phyloP scores from a whole-genome alignment of 2,797 vertebrate species.

The Micromesistius poutassou region DNA sequence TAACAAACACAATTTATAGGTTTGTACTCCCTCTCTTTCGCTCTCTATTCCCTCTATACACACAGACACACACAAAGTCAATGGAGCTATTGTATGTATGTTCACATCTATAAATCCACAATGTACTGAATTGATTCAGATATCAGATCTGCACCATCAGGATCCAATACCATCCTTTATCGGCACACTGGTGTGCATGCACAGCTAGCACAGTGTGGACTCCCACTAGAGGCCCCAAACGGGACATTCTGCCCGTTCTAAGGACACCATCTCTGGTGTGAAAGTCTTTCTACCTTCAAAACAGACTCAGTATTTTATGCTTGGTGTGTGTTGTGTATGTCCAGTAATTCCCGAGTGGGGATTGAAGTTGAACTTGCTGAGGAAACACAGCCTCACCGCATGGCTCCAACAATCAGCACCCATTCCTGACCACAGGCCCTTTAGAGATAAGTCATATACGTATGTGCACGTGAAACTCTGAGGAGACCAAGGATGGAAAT shows the following conservation, averaged over 20 bases:
- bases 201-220: slow-evolving; percentile 41
- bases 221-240: too few relatives aligned
- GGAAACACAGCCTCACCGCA: slow-evolving; percentile 56
- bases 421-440: slow-evolving; percentile 38
- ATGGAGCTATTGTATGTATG: slow-evolving; percentile 11
- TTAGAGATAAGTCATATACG: slow-evolving; percentile 20
- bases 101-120: slow-evolving; percentile 40
- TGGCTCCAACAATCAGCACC: slow-evolving; percentile 40
- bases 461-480: neutral
- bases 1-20: neutral
- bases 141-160: slow-evolving; percentile 41
- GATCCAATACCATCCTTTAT: slow-evolving; percentile 31
- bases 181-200: slow-evolving; percentile 39
- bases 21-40: neutral
- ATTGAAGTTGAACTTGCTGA: slow-evolving; percentile 66
- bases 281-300: slow-evolving; percentile 35
- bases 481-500: neutral
- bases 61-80: neutral
- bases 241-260: too few relatives aligned
- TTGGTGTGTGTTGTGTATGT: slow-evolving; percentile 44
- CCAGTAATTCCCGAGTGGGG: slow-evolving; percentile 64
- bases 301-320: slow-evolving; percentile 47
- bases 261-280: slow-evolving; percentile 30
- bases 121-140: slow-evolving; percentile 37
- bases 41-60: neutral